Percentiles rank a stretch among this genome's conserved stretches.
Evolutionary conservation across 2,888 invertebrate species (phyloP).

Genomic region (Eucera pruinosa): DNA sequence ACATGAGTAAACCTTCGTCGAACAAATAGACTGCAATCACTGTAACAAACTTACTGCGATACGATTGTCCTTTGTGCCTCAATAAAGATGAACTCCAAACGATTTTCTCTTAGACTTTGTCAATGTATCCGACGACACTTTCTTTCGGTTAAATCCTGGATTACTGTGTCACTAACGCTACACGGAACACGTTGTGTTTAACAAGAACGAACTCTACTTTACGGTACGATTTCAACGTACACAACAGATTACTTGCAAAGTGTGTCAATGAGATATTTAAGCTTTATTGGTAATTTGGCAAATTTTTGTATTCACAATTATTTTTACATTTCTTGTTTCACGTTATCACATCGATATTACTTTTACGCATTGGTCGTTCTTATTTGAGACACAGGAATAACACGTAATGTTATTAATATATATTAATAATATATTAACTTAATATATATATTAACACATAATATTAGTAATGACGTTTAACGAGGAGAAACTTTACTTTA

Average conservation of each 20-base stretch:
- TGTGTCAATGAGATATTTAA: background rate
- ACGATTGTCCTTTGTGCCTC: slow-evolving; percentile 32
- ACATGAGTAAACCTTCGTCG: too few relatives aligned
- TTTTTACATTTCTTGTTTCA: too few relatives aligned
- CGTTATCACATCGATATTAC: too few relatives aligned
- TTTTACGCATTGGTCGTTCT: too few relatives aligned
- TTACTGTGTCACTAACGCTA: background rate
- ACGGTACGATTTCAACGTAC: background rate
- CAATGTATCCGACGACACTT: background rate
- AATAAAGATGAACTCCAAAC: slow-evolving; percentile 9
- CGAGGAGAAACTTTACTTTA: background rate
- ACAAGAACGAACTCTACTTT: background rate
- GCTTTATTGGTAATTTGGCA: too few relatives aligned
- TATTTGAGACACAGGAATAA: background rate
- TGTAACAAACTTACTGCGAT: slow-evolving; percentile 45
- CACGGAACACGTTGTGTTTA: background rate
- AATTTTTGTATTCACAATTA: too few relatives aligned
- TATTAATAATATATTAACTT: too few relatives aligned
- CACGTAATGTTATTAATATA: too few relatives aligned
- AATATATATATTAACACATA: too few relatives aligned
- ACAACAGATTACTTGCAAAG: background rate
- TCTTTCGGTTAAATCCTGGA: background rate
- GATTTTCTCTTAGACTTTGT: background rate
- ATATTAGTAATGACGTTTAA: too few relatives aligned
- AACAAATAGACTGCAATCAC: slow-evolving; percentile 20